Conservation (phyloP, 2,113 vertebrate genomes). For the Orthonyx spaldingii region DNA sequence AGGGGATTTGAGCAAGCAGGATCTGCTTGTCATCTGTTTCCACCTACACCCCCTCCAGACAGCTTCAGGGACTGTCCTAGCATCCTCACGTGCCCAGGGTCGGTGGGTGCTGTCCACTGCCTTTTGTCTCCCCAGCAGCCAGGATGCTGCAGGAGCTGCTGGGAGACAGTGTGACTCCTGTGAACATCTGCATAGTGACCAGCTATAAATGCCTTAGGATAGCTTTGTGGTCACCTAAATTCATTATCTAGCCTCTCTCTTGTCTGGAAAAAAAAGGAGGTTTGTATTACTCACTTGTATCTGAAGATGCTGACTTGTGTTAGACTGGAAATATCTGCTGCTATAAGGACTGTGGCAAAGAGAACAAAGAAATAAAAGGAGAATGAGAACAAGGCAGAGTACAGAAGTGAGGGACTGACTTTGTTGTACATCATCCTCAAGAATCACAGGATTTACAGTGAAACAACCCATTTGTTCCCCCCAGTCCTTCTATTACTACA, state of each 20-base stretch:
- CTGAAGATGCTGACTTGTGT: not conserved
- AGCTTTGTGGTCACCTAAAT: not conserved
- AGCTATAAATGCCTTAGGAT: not conserved
- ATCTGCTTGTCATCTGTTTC: not conserved
- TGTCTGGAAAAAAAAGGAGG: not conserved
- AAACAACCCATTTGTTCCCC: not conserved
- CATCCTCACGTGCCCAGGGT: not conserved
- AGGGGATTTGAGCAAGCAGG: not conserved
- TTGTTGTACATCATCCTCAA: not conserved
- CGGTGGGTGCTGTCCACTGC: fast-evolving
- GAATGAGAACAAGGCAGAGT: not conserved
- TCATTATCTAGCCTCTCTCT: not conserved
- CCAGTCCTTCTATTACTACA: not conserved
- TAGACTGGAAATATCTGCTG: not conserved
- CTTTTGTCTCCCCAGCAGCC: not conserved
- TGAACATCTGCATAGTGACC: not conserved
- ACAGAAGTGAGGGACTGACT: not conserved
- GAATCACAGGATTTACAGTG: not conserved
- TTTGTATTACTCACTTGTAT: not conserved
- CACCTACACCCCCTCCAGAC: not conserved
- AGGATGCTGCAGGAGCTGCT: not conserved
- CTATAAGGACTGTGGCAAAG: not conserved
- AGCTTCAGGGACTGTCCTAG: not conserved
- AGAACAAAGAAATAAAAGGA: not conserved
- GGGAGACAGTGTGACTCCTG: not conserved